A percentile compares a stretch with the other conserved stretches of the same genome.
Conservation (phyloP, 2,888 invertebrate species). For the Agrenia bidenticulata region DNA sequence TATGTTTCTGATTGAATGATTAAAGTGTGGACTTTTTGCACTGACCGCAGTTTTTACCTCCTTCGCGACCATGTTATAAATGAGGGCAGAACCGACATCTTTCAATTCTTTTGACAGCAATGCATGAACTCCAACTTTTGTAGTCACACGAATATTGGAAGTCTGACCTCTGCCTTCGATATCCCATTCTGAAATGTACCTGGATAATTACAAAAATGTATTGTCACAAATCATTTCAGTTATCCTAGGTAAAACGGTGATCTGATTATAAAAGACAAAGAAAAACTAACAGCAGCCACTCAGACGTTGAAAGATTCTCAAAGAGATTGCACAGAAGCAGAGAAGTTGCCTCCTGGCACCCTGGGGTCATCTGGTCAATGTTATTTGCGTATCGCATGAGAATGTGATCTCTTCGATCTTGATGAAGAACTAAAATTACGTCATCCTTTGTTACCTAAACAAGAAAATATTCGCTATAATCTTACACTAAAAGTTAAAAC, state of each 20-base stretch:
- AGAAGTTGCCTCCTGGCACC: slow-evolving; percentile 77
- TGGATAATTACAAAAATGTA: slow-evolving; percentile 19
- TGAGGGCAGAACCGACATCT: slow-evolving; percentile 79
- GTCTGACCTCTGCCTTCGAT: slow-evolving; percentile 66
- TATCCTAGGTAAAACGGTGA: neutral
- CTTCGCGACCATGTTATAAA: slow-evolving; percentile 89
- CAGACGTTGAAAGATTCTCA: slow-evolving; percentile 82
- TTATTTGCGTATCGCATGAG: slow-evolving; percentile 83
- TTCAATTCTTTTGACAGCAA: slow-evolving; percentile 74
- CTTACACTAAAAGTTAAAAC: neutral
- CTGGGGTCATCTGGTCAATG: slow-evolving; percentile 71
- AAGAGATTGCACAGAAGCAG: slow-evolving; percentile 86
- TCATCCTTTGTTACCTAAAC: slow-evolving; percentile 68
- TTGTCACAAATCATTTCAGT: neutral
- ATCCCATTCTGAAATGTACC: slow-evolving; percentile 89
- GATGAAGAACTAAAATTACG: slow-evolving; percentile 82
- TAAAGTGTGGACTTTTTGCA: slow-evolving; percentile 59
- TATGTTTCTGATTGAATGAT: slow-evolving; percentile 30
- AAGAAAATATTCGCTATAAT: slow-evolving; percentile 4
- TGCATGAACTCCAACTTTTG: slow-evolving; percentile 86
- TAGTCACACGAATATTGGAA: slow-evolving; percentile 86
- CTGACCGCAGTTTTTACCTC: slow-evolving; percentile 95
- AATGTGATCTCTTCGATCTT: slow-evolving; percentile 83
- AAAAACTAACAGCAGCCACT: slow-evolving; percentile 70
- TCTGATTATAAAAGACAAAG: neutral